Evolutionary conservation across 2,113 vertebrate genomes (phyloP).

Genomic region (Aptenodytes forsteri): DNA sequence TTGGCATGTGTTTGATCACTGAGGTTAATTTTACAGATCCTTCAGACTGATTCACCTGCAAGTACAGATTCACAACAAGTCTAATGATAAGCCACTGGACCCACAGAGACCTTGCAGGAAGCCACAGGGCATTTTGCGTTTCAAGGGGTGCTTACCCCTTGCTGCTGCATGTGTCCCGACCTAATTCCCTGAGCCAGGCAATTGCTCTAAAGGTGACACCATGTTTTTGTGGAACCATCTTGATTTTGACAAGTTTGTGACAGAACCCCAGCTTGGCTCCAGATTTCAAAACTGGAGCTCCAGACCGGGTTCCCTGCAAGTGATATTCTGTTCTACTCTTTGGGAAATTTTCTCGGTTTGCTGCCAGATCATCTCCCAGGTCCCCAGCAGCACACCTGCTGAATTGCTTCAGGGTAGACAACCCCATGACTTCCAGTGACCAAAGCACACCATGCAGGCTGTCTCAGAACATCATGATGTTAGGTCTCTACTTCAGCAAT

Average conservation of each 20-base stretch:
- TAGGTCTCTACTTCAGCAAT: not conserved
- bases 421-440: not conserved
- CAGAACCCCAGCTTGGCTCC: not conserved
- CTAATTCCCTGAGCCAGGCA: not conserved
- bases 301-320: not conserved
- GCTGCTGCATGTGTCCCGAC: not conserved
- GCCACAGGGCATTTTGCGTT: not conserved
- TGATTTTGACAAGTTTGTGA: not conserved
- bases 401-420: not conserved
- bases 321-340: not conserved
- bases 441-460: not conserved
- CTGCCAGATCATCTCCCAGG: not conserved
- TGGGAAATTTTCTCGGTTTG: not conserved
- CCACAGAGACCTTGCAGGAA: not conserved
- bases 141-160: not conserved
- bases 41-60: not conserved
- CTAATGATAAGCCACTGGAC: not conserved
- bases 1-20: not conserved
- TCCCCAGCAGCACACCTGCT: not conserved
- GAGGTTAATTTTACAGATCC: not conserved
- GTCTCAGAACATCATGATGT: not conserved
- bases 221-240: not conserved
- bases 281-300: not conserved
- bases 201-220: not conserved
- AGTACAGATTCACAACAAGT: not conserved